phyloP scores from a whole-genome alignment of 1,140 invertebrate genomes.

The Musca domestica region DNA sequence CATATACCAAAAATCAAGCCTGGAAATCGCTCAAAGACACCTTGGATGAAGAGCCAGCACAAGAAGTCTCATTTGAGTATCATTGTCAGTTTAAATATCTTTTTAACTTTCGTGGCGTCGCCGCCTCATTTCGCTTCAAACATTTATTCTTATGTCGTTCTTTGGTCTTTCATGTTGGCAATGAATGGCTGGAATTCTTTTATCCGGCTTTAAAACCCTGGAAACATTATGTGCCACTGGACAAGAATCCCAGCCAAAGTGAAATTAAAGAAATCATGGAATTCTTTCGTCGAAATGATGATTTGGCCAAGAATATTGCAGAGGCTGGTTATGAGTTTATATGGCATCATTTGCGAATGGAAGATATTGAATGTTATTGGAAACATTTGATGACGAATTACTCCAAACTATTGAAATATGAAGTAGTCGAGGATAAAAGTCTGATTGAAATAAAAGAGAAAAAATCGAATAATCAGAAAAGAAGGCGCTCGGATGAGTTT shows the following conservation, averaged over 20 bases:
- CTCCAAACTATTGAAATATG: constrained; percentile 72
- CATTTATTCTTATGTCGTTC: constrained; percentile 93
- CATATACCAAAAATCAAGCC: constrained; percentile 97
- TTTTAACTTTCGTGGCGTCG: constrained; percentile 95
- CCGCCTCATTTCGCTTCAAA: constrained; percentile 95
- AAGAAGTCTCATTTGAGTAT: constrained; percentile 85
- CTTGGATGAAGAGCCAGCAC: constrained; percentile 74
- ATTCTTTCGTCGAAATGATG: constrained; percentile 78
- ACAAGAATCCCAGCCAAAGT: constrained; percentile 65
- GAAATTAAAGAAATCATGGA: constrained; percentile 70
- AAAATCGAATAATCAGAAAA: no score
- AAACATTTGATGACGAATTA: constrained; percentile 75
- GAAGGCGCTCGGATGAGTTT: no score
- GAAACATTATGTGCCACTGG: constrained; percentile 93
- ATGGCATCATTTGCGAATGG: constrained; percentile 78
- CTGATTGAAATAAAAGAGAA: constrained; percentile 51
- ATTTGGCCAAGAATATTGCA: constrained; percentile 77
- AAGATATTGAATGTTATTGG: constrained; percentile 88
- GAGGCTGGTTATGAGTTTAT: constrained; percentile 77
- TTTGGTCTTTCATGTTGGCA: constrained; percentile 92
- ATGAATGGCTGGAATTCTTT: constrained; percentile 96
- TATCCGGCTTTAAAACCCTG: constrained; percentile 89
- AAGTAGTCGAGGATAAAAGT: constrained; percentile 59
- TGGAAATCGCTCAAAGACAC: constrained; percentile 94
- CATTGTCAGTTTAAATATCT: constrained; percentile 94